Conservation (phyloP, 2,888 invertebrate genomes). For the Apamea sordens region DNA sequence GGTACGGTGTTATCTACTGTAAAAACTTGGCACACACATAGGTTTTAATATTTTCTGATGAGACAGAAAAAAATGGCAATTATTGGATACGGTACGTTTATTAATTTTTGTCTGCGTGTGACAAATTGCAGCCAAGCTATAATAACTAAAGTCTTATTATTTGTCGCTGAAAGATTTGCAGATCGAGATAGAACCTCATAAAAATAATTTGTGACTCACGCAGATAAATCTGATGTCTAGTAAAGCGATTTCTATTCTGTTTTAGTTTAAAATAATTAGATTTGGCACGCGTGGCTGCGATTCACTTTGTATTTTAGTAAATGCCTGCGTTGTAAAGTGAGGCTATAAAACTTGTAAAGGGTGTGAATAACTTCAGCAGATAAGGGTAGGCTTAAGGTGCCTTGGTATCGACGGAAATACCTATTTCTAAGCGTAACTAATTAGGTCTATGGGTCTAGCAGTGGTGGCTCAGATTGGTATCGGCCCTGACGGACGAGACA, state of each 20-base stretch:
- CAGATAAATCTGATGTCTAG: conserved; percentile 15
- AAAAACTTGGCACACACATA: background rate
- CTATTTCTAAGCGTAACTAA: too few species aligned
- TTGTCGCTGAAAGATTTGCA: conserved; percentile 11
- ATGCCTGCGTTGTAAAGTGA: conserved; percentile 2
- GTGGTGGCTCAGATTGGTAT: too few species aligned
- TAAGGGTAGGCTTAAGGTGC: background rate
- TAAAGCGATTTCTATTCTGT: conserved; percentile 15
- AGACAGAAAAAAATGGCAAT: background rate
- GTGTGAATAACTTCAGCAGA: background rate
- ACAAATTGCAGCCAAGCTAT: background rate
- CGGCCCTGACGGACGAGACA: too few species aligned
- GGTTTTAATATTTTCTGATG: background rate
- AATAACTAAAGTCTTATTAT: background rate
- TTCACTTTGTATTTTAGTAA: conserved; percentile 6
- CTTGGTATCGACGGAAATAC: too few species aligned
- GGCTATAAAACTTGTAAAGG: background rate
- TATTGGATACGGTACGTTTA: background rate
- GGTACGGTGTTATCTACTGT: background rate
- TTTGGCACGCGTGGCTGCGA: conserved; percentile 26
- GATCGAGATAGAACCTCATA: conserved; percentile 15
- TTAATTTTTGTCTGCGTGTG: background rate
- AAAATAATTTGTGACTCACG: conserved; percentile 38
- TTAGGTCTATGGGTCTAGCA: too few species aligned
- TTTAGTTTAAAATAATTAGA: conserved; percentile 41